These are phyloP conservation scores for Dusona sp. DNA, from an alignment of 2,888 invertebrate species.

Conservation along the genomic window DNA sequence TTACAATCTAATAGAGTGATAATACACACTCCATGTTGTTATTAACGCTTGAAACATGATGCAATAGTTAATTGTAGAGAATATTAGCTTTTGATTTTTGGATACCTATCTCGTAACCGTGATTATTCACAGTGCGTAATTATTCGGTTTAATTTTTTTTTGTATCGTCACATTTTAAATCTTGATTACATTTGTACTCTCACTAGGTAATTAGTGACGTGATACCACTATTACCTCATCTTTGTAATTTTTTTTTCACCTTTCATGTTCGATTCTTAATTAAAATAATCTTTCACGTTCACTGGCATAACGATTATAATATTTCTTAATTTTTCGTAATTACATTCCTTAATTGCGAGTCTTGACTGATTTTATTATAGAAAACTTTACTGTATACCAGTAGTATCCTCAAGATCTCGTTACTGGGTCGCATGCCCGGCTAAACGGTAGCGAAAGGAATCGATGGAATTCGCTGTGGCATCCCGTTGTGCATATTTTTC, in stretches of 20 bases:
- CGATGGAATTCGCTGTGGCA: constrained; percentile 74
- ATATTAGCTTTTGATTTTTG: neutral
- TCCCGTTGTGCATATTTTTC: constrained; percentile 68
- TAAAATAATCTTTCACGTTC: neutral
- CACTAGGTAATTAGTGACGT: neutral
- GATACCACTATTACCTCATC: neutral
- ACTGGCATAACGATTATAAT: neutral
- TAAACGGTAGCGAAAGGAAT: constrained; percentile 76
- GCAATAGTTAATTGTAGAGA: neutral
- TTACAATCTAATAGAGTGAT: neutral
- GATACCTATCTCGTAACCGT: neutral
- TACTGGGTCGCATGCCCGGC: constrained; percentile 71
- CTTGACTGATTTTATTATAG: neutral
- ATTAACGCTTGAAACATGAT: neutral
- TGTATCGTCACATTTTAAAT: neutral
- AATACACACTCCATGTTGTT: neutral
- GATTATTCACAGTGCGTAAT: neutral
- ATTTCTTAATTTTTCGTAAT: neutral
- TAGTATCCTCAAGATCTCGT: constrained; percentile 58
- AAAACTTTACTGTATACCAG: constrained; percentile 12
- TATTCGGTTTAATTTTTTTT: neutral
- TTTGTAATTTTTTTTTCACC: neutral
- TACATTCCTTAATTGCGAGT: neutral
- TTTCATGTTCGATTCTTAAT: neutral
- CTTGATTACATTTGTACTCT: constrained; percentile 1